These are phyloP conservation scores for Macrophya annulata DNA, from an alignment of 2,888 invertebrate species.

Conservation along the genomic window DNA sequence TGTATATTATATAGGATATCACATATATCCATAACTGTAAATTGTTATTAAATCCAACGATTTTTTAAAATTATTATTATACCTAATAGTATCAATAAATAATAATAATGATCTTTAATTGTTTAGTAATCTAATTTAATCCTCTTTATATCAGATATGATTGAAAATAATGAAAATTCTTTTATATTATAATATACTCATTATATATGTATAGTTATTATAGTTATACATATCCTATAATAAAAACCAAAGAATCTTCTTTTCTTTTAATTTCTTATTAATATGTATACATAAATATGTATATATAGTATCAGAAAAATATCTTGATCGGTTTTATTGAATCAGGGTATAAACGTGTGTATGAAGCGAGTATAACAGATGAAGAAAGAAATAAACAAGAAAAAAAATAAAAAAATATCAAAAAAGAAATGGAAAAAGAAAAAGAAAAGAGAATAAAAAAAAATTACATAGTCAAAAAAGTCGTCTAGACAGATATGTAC, in stretches of 20 bases:
- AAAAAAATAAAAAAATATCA: neutral
- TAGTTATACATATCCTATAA: no score
- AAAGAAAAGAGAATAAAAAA: neutral
- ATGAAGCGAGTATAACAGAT: neutral
- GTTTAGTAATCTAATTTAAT: neutral
- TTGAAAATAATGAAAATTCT: no score
- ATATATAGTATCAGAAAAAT: neutral
- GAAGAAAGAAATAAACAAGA: neutral
- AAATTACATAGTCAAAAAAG: neutral
- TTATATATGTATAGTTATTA: no score
- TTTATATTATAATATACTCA: no score
- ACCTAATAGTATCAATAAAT: neutral
- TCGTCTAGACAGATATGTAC: conserved; percentile 27
- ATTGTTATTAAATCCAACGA: no score
- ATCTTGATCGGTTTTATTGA: conserved; percentile 2
- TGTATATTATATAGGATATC: no score
- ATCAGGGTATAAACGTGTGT: neutral
- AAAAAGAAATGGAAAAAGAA: neutral
- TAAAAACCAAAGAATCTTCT: no score
- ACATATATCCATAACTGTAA: no score
- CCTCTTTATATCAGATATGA: neutral
- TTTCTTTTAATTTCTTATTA: no score
- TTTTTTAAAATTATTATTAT: no score
- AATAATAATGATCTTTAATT: no score
- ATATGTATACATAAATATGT: no score